phyloP scores from a whole-genome alignment of 2,113 vertebrate species.

The Eidolon helvum region DNA sequence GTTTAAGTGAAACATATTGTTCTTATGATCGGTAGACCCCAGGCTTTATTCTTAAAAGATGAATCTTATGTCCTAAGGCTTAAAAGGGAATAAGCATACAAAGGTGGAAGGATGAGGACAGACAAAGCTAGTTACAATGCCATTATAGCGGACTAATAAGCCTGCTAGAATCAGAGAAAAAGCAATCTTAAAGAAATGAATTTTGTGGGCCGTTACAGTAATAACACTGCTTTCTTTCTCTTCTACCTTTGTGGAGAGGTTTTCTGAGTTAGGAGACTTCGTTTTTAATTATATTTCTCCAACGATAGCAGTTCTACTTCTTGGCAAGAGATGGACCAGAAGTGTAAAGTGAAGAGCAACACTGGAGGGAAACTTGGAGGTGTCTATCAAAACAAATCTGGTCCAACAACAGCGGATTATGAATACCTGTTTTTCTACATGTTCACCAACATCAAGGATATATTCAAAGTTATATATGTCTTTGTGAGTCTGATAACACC shows the following conservation, averaged over 20 bases:
- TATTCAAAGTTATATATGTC: background rate
- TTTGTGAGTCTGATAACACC: background rate
- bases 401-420: background rate
- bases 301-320: background rate
- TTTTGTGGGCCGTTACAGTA: background rate
- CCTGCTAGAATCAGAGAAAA: too few relatives aligned
- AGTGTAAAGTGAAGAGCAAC: background rate
- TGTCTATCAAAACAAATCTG: background rate
- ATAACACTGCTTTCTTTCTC: background rate
- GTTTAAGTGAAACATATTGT: too few relatives aligned
- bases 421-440: background rate
- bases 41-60: too few relatives aligned
- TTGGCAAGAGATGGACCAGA: background rate
- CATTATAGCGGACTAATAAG: too few relatives aligned
- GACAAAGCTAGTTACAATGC: too few relatives aligned
- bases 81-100: too few relatives aligned
- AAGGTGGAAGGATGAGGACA: too few relatives aligned
- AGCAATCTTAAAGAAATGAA: too few relatives aligned
- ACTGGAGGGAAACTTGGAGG: background rate
- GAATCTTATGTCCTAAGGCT: too few relatives aligned
- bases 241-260: background rate
- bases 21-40: too few relatives aligned
- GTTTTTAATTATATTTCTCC: background rate
- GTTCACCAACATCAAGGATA: background rate
- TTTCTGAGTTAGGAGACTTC: background rate